These are phyloP conservation scores for Seriola rivoliana DNA, from an alignment of 2,113 vertebrate species.

Conservation along the genomic window DNA sequence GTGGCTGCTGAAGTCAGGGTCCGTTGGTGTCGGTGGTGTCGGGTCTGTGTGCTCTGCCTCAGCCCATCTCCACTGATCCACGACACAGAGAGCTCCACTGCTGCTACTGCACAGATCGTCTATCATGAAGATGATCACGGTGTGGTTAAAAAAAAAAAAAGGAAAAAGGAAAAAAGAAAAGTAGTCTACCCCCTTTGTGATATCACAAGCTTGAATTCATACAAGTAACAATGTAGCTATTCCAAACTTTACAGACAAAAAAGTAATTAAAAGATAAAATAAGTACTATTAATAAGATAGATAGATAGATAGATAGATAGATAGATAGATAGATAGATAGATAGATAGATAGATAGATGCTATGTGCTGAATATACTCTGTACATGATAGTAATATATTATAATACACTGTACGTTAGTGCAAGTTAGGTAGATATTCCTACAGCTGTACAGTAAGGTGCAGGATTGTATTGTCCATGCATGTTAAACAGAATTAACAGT, in stretches of 20 bases:
- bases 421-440: no score
- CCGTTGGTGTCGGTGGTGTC: conserved; percentile 24
- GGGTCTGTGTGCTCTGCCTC: conserved; percentile 47
- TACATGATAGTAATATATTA: no score
- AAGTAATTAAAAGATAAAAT: no score
- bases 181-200: no score
- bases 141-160: background rate
- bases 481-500: no score
- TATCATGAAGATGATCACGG: conserved; percentile 42
- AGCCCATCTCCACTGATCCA: conserved; percentile 72
- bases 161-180: background rate
- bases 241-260: no score
- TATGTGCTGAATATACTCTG: no score
- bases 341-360: background rate
- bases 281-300: no score
- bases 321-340: background rate
- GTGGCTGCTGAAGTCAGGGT: background rate
- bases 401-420: no score
- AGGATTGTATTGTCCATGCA: no score
- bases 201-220: background rate
- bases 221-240: background rate
- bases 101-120: conserved; percentile 34
- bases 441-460: no score
- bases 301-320: no score
- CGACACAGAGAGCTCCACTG: background rate